A percentile compares a stretch with the other conserved stretches of the same genome.
Conservation (phyloP, 2,888 invertebrate species). For the Leptopilina myrica region DNA sequence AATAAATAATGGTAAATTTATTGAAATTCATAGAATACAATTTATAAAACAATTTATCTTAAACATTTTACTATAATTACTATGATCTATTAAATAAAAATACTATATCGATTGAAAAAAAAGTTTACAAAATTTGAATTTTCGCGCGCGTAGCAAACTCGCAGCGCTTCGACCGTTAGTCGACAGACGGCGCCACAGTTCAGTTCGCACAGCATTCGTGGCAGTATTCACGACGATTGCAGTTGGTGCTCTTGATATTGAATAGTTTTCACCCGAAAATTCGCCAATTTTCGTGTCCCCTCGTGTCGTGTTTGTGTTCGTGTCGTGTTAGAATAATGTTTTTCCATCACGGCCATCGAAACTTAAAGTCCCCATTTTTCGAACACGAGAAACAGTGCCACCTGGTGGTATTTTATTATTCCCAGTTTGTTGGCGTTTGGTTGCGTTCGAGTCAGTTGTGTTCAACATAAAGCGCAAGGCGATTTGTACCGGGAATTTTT, state of each 20-base stretch:
- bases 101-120: too few species aligned
- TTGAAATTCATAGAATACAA: too few species aligned
- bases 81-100: too few species aligned
- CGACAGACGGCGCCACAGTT: not conserved
- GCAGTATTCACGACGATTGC: not conserved
- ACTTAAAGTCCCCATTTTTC: constrained; percentile 59
- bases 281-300: constrained; percentile 33
- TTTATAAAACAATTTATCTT: too few species aligned
- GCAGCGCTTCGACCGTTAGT: not conserved
- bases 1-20: too few species aligned
- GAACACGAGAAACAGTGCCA: constrained; percentile 63
- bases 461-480: constrained; percentile 70
- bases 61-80: too few species aligned
- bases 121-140: not conserved
- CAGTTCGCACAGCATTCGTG: not conserved
- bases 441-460: constrained; percentile 72
- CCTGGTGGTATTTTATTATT: constrained; percentile 63
- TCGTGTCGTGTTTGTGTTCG: not conserved
- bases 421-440: constrained; percentile 66
- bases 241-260: constrained; percentile 55
- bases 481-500: constrained; percentile 62
- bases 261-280: constrained; percentile 49
- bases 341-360: constrained; percentile 58
- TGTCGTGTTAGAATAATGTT: constrained; percentile 40
- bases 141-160: not conserved